Percentiles rank a stretch among this genome's conserved stretches.
Evolutionary conservation across 2,113 vertebrate species (phyloP).

Genomic region (Pluvianellus socialis): DNA sequence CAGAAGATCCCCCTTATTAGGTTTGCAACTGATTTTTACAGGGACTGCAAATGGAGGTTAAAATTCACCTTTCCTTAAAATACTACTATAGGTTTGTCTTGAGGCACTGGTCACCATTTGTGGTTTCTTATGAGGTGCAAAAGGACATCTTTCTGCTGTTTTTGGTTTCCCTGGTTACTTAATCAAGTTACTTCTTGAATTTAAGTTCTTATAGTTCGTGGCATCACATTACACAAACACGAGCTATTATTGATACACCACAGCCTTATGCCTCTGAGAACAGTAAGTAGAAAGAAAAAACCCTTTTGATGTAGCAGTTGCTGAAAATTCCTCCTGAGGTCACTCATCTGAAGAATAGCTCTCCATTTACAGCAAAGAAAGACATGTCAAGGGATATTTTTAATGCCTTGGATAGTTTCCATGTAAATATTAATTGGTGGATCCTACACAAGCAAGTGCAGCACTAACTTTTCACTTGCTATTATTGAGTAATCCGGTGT

Average conservation of each 20-base stretch:
- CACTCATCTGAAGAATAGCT: constrained; percentile 5
- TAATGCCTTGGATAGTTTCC: neutral
- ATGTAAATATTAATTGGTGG: neutral
- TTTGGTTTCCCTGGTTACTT: constrained; percentile 4
- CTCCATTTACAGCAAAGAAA: neutral
- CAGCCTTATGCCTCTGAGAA: neutral
- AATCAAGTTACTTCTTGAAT: neutral
- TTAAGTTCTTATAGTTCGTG: neutral
- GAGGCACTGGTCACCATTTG: neutral
- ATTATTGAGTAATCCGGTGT: neutral
- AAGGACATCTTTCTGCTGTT: neutral
- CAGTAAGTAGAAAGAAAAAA: constrained; percentile 1
- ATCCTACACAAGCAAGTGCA: neutral
- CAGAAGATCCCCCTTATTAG: neutral
- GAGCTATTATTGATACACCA: neutral
- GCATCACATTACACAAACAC: neutral
- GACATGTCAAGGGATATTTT: neutral
- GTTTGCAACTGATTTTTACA: neutral
- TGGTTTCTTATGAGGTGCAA: neutral
- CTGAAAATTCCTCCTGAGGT: constrained; percentile 49
- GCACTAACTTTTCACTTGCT: neutral
- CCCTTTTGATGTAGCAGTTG: constrained; percentile 54
- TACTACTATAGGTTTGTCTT: neutral
- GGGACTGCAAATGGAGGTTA: neutral
- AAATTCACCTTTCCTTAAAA: neutral